Evolutionary conservation across 2,113 vertebrate species (phyloP).

Genomic region (Seriola rivoliana): DNA sequence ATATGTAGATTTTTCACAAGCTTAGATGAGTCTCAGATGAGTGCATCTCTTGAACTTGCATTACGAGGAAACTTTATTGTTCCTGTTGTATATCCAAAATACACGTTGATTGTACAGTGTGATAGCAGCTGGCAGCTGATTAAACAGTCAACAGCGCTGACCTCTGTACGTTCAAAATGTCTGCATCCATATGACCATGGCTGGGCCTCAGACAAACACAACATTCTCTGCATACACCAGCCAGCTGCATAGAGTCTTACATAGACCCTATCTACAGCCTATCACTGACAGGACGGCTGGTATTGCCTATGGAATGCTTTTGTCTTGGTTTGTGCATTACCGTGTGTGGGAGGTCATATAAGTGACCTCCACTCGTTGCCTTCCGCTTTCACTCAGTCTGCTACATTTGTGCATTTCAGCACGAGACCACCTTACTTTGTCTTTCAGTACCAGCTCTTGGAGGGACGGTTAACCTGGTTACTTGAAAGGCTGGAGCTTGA

Average conservation of each 20-base stretch:
- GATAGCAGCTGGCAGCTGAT: constrained; percentile 64
- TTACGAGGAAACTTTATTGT: not conserved
- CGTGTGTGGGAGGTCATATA: constrained; percentile 72
- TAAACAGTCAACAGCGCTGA: constrained; percentile 58
- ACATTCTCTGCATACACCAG: constrained; percentile 55
- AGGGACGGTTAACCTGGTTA: constrained; percentile 75
- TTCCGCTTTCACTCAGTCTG: constrained; percentile 79
- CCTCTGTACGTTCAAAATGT: constrained; percentile 52
- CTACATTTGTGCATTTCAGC: constrained; percentile 72
- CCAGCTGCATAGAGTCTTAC: constrained; percentile 62
- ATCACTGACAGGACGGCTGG: constrained; percentile 70
- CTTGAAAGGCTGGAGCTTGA: constrained; percentile 72
- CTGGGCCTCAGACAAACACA: constrained; percentile 61
- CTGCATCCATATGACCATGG: constrained; percentile 44
- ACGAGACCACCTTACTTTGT: constrained; percentile 83
- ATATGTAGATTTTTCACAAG: constrained; percentile 12
- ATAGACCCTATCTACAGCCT: constrained; percentile 63
- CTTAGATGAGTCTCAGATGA: not conserved
- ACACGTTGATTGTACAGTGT: constrained; percentile 33
- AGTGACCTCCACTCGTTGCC: constrained; percentile 64
- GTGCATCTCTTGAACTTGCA: not conserved
- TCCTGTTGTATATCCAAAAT: constrained; percentile 16
- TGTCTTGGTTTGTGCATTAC: constrained; percentile 66
- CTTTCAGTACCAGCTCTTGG: constrained; percentile 83
- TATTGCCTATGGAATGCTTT: constrained; percentile 77